Evolutionary conservation across 2,888 invertebrate genomes (phyloP), one percentile per base, ranked within the genome.

Genomic region (Eubasilissa splendida): DNA sequence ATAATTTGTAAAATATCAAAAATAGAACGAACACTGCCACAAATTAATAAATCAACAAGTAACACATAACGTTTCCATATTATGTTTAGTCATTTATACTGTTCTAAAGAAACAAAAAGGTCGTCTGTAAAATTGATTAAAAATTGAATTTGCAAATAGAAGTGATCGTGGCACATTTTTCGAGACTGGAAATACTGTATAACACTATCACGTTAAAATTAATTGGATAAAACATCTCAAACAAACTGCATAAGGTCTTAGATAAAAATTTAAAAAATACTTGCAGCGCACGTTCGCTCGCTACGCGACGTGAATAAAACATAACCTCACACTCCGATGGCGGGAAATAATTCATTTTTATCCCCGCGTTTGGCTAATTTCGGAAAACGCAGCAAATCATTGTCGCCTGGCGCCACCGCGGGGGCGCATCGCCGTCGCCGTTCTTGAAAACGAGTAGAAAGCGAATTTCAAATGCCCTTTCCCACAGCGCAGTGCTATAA

Each of bases 271-370:
- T 42, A 4, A 5, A 42, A 42, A 42, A 42, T 42, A 42, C 42
- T 42, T 42, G 42, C 42, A 42, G 42, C 42, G 42, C 42, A 42
- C 68, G 68, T 52, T 52, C 50, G 53, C 50, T 12, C 54, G 71
- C 12, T 22, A 71, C 71, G 59, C 56, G 74, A 14, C 58, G 12
- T 74, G 74, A 74, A 74, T 74, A 74, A 74, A 74, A 74, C 74
- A 74, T 74, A 74, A 74, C 74, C 74, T 74, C 58, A 74, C 56
- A 54, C 56, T 31, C 14, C 11, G n/a, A 58, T 54, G 77, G 22
- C 77, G 77, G 56, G 53, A 77, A 77, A 77, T 68, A 77, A 77
- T 77, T 77, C 77, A 77, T 77, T 58, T 11, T 58, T n/a, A n/a
- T 77, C 50, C 77, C 68, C 77, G 33, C 53, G 42, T 54, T 77